phyloP scores from a whole-genome alignment of 2,797 vertebrate genomes.

The Lithobates sylvaticus region DNA sequence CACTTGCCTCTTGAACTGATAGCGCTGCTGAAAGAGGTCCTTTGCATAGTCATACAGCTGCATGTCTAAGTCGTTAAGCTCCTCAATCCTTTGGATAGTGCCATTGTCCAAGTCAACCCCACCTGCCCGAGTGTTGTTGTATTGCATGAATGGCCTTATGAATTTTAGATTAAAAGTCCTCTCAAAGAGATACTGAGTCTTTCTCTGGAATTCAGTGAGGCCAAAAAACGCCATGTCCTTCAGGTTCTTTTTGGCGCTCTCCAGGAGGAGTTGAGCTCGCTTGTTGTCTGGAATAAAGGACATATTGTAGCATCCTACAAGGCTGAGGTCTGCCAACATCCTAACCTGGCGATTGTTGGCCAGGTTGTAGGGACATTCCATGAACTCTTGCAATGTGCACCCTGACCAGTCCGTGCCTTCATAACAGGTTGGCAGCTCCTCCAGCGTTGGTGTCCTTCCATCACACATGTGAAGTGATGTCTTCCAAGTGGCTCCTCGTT shows the following conservation, averaged over 20 bases:
- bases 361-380: constrained; percentile 96
- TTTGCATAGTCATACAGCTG: constrained; percentile 96
- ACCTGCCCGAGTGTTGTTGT: constrained; percentile 95
- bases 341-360: constrained; percentile 96
- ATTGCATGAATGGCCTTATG: constrained; percentile 98
- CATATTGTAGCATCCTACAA: constrained; percentile 99
- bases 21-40: constrained; percentile 97
- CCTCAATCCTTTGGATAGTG: constrained; percentile 93
- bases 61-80: constrained; percentile 97
- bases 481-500: constrained; percentile 97
- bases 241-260: constrained; percentile 98
- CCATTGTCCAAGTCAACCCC: constrained; percentile 92
- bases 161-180: constrained; percentile 96
- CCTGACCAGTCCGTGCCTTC: constrained; percentile 97
- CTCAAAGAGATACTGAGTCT: constrained; percentile 98
- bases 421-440: constrained; percentile 95
- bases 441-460: constrained; percentile 92
- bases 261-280: constrained; percentile 92
- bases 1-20: constrained; percentile 93
- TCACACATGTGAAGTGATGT: constrained; percentile 98
- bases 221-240: constrained; percentile 98
- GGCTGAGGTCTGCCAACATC: constrained; percentile 95
- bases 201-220: constrained; percentile 97
- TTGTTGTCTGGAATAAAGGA: constrained; percentile 95
- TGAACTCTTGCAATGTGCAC: constrained; percentile 97